These are phyloP conservation scores for Protobothrops mucrosquamatus DNA, from an alignment of 2,113 vertebrate species.

Conservation along the genomic window DNA sequence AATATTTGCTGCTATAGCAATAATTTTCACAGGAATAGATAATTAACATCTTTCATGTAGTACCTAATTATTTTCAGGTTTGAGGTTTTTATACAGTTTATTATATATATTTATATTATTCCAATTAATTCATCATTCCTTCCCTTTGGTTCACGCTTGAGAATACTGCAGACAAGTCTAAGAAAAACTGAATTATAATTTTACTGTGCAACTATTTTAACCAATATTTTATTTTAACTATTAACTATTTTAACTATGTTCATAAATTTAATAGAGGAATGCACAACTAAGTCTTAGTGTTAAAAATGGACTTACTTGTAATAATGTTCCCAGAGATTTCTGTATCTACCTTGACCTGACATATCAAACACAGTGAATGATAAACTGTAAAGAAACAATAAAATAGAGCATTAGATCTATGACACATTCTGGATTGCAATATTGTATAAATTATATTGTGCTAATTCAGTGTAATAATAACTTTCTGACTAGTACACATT, in stretches of 20 bases:
- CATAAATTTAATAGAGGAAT: not conserved
- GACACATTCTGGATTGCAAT: not conserved
- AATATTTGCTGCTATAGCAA: not conserved
- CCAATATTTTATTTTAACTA: no score
- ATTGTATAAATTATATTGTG: not conserved
- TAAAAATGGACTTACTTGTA: constrained; percentile 86
- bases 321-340: constrained; percentile 99
- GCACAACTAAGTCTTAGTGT: constrained; percentile 24
- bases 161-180: not conserved
- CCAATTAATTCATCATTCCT: not conserved
- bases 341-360: constrained; percentile 97
- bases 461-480: not conserved
- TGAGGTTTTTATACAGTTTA: not conserved
- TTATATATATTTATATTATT: not conserved
- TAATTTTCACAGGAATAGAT: not conserved
- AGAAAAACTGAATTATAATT: not conserved
- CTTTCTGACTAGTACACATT: not conserved
- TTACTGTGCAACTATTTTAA: not conserved
- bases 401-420: constrained; percentile 5
- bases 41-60: not conserved
- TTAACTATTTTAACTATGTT: not conserved
- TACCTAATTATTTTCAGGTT: not conserved
- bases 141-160: not conserved
- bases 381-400: constrained; percentile 73
- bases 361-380: constrained; percentile 99